Evolutionary conservation across 2,797 vertebrate genomes (phyloP).

Genomic region (Hafferia zeledoni): DNA sequence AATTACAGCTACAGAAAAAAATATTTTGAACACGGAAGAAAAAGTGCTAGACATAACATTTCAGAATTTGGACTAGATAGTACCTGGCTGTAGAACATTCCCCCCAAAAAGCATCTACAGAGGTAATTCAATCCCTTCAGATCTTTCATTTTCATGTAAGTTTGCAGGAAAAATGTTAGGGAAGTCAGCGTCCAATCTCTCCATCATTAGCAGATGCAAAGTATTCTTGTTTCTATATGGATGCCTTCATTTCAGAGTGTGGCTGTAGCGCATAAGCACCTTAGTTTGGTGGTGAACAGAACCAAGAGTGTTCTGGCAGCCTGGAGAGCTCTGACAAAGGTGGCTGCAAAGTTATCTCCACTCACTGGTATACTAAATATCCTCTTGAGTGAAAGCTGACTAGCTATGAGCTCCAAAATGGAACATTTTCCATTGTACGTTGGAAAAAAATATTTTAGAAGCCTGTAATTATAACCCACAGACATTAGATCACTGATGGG

Average conservation of each 20-base stretch:
- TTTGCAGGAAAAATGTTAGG: background rate
- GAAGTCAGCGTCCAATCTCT: background rate
- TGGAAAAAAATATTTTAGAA: background rate
- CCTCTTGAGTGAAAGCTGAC: background rate
- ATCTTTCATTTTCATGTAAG: background rate
- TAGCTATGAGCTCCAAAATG: background rate
- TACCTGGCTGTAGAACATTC: background rate
- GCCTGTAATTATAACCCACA: constrained; percentile 32
- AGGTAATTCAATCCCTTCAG: background rate
- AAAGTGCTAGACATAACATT: background rate
- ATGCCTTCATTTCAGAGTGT: background rate
- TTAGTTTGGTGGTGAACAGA: background rate
- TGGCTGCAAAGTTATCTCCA: background rate
- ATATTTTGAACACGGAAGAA: background rate
- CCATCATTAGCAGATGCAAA: background rate
- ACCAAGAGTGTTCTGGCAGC: background rate
- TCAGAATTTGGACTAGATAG: background rate
- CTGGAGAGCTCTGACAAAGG: background rate
- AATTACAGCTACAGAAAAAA: background rate
- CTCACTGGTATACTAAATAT: background rate
- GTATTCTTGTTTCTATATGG: background rate
- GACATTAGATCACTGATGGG: constrained; percentile 42
- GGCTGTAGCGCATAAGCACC: background rate
- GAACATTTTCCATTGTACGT: background rate
- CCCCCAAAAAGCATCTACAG: background rate